Conservation (phyloP, 1,140 invertebrate genomes). For the Notospermus geniculatus region DNA sequence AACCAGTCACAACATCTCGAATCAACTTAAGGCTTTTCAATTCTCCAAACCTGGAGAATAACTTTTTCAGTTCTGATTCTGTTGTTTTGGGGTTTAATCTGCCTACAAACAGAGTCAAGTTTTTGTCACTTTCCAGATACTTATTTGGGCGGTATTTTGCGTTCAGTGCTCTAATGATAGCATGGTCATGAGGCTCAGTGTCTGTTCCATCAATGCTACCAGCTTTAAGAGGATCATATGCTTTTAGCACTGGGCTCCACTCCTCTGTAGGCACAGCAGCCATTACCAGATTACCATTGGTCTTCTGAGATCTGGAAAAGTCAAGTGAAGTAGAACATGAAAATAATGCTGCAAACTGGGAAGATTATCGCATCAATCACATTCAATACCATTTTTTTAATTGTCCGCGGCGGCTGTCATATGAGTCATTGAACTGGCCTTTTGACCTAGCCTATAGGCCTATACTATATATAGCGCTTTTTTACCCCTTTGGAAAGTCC, state of each 20-base stretch:
- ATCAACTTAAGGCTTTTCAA: constrained; percentile 70
- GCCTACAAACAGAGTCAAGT: constrained; percentile 76
- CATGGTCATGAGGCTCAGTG: constrained; percentile 76
- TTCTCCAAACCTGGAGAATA: constrained; percentile 53
- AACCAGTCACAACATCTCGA: constrained; percentile 77
- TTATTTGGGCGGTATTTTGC: constrained; percentile 66
- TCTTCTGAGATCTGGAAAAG: too few relatives aligned
- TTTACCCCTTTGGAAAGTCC: too few relatives aligned
- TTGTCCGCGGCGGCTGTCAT: too few relatives aligned
- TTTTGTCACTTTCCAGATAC: constrained; percentile 62
- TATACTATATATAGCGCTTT: too few relatives aligned
- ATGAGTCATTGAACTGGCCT: too few relatives aligned
- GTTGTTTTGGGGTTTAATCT: constrained; percentile 72
- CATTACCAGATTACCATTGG: too few relatives aligned
- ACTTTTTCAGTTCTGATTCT: constrained; percentile 55
- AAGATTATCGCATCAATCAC: too few relatives aligned
- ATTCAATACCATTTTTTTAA: too few relatives aligned
- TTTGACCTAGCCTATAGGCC: too few relatives aligned
- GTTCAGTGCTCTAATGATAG: constrained; percentile 69
- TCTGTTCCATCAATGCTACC: constrained; percentile 86
- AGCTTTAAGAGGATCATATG: constrained; percentile 60
- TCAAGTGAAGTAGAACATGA: too few relatives aligned
- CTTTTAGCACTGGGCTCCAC: constrained; percentile 13
- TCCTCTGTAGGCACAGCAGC: too few relatives aligned
- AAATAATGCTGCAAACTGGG: too few relatives aligned